Base-by-base conservation (phyloP, 2,113 vertebrate genomes). In the Genyomyrus donnyi region DNA sequence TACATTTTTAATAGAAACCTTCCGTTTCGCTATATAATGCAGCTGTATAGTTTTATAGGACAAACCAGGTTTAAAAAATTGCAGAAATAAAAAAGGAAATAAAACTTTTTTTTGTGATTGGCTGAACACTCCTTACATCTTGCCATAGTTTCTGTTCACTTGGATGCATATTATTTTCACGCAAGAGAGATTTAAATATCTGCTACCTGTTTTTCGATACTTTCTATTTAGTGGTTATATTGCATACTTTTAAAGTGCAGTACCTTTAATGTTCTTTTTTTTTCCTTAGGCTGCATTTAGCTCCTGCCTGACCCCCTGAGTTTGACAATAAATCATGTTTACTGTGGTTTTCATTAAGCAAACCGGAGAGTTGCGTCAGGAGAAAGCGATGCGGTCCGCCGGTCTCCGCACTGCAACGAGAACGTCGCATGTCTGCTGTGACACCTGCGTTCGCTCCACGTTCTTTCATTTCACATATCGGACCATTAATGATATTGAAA, bases 301-400 rank as follows among this genome's bases (percentile, higher is more conserved):
- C n/a, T 70, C 24, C 58, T 49, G 45, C 39, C 45, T 88, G 45
- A 88, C 88, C 52, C 39, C 17, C 53, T n/a, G 87, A 58, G 39
- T 88, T n/a, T 45, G 21, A 56, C 35, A 11, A 39, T 52, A 10
- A 53, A 53, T 83, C 49, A 49, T 35, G 50, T 89, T 85, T 53
- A 58, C 52, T 52, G 53, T 85, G 89, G 77, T 85, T 85, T 84
- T 89, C 80, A 89, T 83, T 85, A 89, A 45, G 80, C 70, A 45
- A 35, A 45, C 15, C 5, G 10, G 48, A 56, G 35, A 11, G n/a
- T 70, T 70, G 62, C 62, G n/a, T 31, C n/a, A 46, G 35, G 3
- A 77, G 74, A 80, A 39, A 50, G 66, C n/a, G 17, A 85, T 13
- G 50, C 31, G n/a, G 15, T 45, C 39, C 13, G 19, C 53, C 35